Conservation (phyloP, 2,797 vertebrate species). For the Clarias pachynema region DNA sequence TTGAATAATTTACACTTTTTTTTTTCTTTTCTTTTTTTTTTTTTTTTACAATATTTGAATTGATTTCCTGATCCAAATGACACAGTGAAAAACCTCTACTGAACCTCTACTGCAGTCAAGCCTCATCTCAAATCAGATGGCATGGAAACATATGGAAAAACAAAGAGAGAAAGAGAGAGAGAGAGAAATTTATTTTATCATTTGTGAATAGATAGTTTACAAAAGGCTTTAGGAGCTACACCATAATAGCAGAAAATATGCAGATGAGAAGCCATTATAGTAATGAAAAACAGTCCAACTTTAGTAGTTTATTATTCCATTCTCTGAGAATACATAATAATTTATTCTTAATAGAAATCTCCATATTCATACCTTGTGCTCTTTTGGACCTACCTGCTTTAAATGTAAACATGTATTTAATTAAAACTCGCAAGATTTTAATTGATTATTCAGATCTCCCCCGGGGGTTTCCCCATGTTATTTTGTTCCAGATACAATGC, state of each 20-base stretch:
- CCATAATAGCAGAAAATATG: not conserved
- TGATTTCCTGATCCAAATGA: constrained; percentile 58
- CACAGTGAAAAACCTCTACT: constrained; percentile 63
- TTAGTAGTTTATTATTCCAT: not conserved
- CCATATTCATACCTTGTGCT: not conserved
- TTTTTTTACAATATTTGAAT: too few relatives aligned
- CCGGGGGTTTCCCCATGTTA: constrained; percentile 16
- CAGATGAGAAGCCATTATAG: not conserved
- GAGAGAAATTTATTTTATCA: constrained; percentile 19
- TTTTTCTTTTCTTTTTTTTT: too few relatives aligned
- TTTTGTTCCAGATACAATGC: constrained; percentile 11
- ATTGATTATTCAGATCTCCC: constrained; percentile 25
- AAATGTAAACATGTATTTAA: not conserved
- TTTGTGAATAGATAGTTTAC: constrained; percentile 56
- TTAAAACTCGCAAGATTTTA: constrained; percentile 9
- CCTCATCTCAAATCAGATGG: constrained; percentile 66
- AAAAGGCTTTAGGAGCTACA: constrained; percentile 11
- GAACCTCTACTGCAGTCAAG: constrained; percentile 62
- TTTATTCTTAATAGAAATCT: not conserved
- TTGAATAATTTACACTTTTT: too few relatives aligned
- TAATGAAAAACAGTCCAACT: not conserved
- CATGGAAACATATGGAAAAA: constrained; percentile 37
- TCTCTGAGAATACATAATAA: not conserved
- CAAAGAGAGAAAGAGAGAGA: not conserved
- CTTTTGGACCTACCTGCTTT: not conserved